Conservation (phyloP, 2,888 invertebrate genomes). For the Ganaspis brasiliensis region DNA sequence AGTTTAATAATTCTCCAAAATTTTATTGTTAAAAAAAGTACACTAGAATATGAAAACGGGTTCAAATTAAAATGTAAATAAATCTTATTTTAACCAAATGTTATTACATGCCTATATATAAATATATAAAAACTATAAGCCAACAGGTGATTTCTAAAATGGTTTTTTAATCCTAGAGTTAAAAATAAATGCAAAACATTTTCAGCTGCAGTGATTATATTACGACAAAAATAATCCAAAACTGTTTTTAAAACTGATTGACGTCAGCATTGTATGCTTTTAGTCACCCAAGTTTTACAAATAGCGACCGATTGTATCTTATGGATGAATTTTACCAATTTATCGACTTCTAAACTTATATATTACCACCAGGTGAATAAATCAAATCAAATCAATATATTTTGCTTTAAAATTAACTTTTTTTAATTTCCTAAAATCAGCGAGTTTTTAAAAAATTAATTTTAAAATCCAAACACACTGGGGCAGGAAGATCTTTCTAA, state of each 20-base stretch:
- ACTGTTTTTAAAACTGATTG: constrained; percentile 15
- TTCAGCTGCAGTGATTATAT: constrained; percentile 4
- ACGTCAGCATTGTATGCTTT: constrained; percentile 19
- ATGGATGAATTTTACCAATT: too few species aligned
- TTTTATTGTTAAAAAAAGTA: too few species aligned
- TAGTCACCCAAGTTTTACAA: not conserved
- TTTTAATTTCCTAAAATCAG: too few species aligned
- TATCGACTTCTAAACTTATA: not conserved
- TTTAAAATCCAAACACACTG: too few species aligned
- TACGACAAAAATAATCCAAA: not conserved
- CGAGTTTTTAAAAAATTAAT: too few species aligned
- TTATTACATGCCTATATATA: not conserved
- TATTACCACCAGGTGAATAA: not conserved
- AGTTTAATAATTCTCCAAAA: too few species aligned
- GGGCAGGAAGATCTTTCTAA: too few species aligned
- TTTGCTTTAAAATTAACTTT: too few species aligned
- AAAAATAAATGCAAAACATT: not conserved
- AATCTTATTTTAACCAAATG: too few species aligned
- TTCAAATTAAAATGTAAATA: too few species aligned
- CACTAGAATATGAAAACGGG: too few species aligned
- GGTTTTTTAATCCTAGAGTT: not conserved
- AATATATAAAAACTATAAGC: not conserved
- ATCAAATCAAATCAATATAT: too few species aligned
- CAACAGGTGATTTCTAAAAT: not conserved
- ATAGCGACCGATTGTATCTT: not conserved